phyloP scores from a whole-genome alignment of 2,888 invertebrate species.

The Synergus gifuensis region DNA sequence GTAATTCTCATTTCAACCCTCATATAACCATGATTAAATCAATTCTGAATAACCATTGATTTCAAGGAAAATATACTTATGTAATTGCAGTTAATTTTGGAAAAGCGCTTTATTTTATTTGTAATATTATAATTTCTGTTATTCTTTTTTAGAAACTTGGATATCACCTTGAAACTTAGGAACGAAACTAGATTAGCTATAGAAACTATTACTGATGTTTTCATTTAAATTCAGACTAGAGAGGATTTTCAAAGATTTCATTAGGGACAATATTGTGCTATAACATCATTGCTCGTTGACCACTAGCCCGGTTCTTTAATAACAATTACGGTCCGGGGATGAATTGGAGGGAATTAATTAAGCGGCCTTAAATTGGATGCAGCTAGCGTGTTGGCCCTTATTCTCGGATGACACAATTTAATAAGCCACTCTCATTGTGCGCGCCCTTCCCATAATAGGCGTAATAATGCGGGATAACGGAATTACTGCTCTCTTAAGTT shows the following conservation, averaged over 20 bases:
- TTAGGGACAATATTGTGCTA: slow-evolving; percentile 71
- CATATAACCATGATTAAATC: background rate
- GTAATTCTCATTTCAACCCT: slow-evolving; percentile 50
- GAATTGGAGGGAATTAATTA: slow-evolving; percentile 76
- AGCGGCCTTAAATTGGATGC: slow-evolving; percentile 76
- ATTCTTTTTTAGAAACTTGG: no score
- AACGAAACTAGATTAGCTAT: background rate
- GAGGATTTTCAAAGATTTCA: slow-evolving; percentile 75
- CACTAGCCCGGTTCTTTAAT: slow-evolving; percentile 66
- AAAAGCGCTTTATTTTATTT: no score
- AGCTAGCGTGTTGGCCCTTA: slow-evolving; percentile 72
- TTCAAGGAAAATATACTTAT: background rate
- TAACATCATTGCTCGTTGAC: slow-evolving; percentile 64
- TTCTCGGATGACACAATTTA: slow-evolving; percentile 77
- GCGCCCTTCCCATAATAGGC: slow-evolving; percentile 50
- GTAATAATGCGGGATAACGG: slow-evolving; percentile 62
- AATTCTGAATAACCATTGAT: background rate
- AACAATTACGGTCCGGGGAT: slow-evolving; percentile 61
- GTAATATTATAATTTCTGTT: no score
- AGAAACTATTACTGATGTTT: background rate
- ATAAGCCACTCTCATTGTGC: slow-evolving; percentile 64
- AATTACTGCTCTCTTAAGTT: slow-evolving; percentile 51
- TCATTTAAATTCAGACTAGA: slow-evolving; percentile 47
- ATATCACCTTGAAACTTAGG: no score
- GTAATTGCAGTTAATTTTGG: no score